Percentiles rank a stretch among this genome's conserved stretches.
These are phyloP conservation scores for Montipora efflorescens DNA, from an alignment of 64 coral and sea anemone species.

Conservation along the genomic window DNA sequence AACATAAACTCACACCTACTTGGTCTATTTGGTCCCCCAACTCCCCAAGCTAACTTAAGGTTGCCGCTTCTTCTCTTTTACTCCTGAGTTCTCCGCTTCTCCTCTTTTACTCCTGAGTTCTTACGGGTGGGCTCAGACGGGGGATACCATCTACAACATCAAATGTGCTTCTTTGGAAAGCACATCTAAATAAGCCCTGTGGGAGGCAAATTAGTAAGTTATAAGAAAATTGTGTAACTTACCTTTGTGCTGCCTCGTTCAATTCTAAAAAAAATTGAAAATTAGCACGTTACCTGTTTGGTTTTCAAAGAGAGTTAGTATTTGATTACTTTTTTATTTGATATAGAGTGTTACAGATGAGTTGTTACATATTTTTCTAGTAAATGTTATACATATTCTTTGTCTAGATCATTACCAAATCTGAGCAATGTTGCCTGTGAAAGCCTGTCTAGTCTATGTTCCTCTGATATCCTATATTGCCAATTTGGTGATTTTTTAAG, in stretches of 20 bases:
- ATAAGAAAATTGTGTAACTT: neutral
- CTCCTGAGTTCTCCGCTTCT: neutral
- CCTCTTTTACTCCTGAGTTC: neutral
- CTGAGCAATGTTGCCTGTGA: slow-evolving; percentile 8
- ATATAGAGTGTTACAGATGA: slow-evolving; percentile 2
- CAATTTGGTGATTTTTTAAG: slow-evolving; percentile 2
- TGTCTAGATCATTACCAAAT: slow-evolving; percentile 2
- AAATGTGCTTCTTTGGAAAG: neutral
- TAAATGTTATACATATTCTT: slow-evolving; percentile 22
- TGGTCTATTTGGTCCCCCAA: neutral
- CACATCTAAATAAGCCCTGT: neutral
- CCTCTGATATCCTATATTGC: slow-evolving; percentile 16
- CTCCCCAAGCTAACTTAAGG: neutral
- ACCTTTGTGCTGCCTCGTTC: neutral
- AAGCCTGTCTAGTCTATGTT: slow-evolving; percentile 16
- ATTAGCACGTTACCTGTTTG: neutral
- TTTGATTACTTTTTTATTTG: slow-evolving; percentile 29
- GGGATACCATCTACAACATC: neutral
- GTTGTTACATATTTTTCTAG: slow-evolving; percentile 1
- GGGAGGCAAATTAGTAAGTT: neutral
- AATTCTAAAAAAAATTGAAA: neutral
- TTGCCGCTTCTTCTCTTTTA: neutral
- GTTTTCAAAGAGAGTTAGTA: neutral
- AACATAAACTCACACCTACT: neutral
- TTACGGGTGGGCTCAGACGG: neutral